phyloP scores from a whole-genome alignment of 2,113 vertebrate species.

The Pterocles orientalis region DNA sequence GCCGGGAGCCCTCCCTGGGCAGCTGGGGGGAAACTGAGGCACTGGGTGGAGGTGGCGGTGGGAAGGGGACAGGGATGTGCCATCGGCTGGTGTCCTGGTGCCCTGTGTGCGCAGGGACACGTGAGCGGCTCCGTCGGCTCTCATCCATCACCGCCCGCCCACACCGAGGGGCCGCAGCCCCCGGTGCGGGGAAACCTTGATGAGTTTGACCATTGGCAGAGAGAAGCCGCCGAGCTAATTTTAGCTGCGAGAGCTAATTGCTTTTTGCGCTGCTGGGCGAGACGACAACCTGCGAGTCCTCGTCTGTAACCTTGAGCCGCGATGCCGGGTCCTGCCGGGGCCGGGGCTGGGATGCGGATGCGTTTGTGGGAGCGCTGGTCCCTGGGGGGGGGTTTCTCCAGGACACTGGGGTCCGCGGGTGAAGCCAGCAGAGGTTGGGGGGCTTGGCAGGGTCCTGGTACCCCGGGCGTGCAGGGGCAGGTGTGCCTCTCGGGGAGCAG shows the following conservation, averaged over 20 bases:
- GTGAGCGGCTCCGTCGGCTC: background rate
- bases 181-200: conserved; percentile 14
- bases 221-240: conserved; percentile 63
- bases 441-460: background rate
- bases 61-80: background rate
- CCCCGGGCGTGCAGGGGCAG: fast-evolving
- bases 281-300: background rate
- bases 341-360: fast-evolving
- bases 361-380: fast-evolving
- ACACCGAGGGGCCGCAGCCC: background rate
- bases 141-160: background rate
- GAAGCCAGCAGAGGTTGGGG: background rate
- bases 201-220: conserved; percentile 56
- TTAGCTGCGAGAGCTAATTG: conserved; percentile 57
- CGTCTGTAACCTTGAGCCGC: conserved; percentile 41
- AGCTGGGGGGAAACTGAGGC: background rate
- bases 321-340: background rate
- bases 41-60: fast-evolving
- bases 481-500: fast-evolving
- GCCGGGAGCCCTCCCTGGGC: fast-evolving
- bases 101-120: fast-evolving
- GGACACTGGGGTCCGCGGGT: fast-evolving
- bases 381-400: background rate
- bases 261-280: conserved; percentile 12
- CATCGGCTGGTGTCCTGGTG: background rate